phyloP scores from a whole-genome alignment of 1,140 invertebrate genomes.

The Penaeus japonicus region DNA sequence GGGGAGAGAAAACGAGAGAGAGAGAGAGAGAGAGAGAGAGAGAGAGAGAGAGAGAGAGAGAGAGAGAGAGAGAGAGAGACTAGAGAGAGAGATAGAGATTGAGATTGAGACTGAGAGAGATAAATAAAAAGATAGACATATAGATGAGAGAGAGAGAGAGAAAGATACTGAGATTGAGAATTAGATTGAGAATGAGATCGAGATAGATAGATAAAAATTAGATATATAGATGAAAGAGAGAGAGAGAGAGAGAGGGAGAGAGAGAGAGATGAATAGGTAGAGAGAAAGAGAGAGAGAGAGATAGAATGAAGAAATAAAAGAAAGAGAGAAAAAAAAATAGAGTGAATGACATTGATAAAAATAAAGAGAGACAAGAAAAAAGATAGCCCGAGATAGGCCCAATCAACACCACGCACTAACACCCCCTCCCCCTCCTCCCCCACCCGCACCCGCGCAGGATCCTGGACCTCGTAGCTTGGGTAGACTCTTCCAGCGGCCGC shows the following conservation, averaged over 20 bases:
- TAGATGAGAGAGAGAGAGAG: not conserved
- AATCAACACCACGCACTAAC: not conserved
- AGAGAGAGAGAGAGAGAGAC: not conserved
- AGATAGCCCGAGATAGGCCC: not conserved
- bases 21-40: too few species aligned
- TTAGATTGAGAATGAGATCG: not conserved
- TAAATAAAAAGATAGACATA: not conserved
- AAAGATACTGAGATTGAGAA: not conserved
- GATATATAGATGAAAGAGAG: not conserved
- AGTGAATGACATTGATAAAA: too few species aligned
- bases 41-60: not conserved
- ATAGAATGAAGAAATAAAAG: too few species aligned
- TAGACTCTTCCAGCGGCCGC: constrained; percentile 50
- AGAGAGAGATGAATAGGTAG: too few species aligned
- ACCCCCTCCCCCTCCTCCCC: too few species aligned
- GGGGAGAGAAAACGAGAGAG: not conserved
- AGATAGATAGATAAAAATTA: not conserved
- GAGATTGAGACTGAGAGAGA: not conserved
- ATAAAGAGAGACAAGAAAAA: not conserved
- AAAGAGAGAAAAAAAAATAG: not conserved
- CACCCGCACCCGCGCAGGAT: constrained; percentile 20
- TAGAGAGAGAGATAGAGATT: not conserved
- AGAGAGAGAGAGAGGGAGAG: not conserved
- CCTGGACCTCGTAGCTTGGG: constrained; percentile 54
- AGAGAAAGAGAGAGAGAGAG: not conserved